Percentiles rank a stretch among this genome's conserved stretches.
Conservation (phyloP, 37 sponge, comb jelly and placozoan species). For the Tethya wilhelma region DNA sequence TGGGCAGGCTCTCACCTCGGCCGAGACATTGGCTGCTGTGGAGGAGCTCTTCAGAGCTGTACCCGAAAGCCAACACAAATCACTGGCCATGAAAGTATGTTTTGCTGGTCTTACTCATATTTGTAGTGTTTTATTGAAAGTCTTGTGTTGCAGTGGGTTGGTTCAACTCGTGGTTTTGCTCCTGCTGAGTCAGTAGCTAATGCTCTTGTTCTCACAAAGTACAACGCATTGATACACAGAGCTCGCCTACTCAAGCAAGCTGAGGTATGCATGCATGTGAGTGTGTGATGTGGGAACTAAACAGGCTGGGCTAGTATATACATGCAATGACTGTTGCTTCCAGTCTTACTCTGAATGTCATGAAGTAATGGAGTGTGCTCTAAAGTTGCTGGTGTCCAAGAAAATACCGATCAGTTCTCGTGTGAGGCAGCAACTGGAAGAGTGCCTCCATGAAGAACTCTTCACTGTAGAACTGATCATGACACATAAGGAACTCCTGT, state of each 20-base stretch:
- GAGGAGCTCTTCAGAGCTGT: constrained; percentile 33
- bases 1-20: constrained; percentile 5
- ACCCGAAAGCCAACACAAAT: constrained; percentile 38
- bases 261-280: constrained; percentile 31
- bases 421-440: constrained; percentile 21
- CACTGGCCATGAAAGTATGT: constrained; percentile 46
- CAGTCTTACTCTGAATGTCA: too few relatives aligned
- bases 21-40: constrained; percentile 31
- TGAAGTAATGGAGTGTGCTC: too few relatives aligned
- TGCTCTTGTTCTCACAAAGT: constrained; percentile 58
- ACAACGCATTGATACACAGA: constrained; percentile 63
- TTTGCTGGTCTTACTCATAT: neutral
- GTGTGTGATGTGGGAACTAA: neutral
- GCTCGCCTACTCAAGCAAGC: constrained; percentile 19
- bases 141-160: constrained; percentile 43
- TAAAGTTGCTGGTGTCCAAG: too few relatives aligned
- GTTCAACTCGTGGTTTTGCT: constrained; percentile 35
- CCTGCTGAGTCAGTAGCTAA: constrained; percentile 39
- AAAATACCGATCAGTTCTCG: too few relatives aligned
- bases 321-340: too few relatives aligned
- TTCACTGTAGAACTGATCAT: constrained; percentile 51
- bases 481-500: neutral
- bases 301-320: too few relatives aligned
- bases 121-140: neutral
- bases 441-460: constrained; percentile 46